Evolutionary conservation across 2,797 vertebrate species (phyloP), one percentile per base, ranked within the genome.

Genomic region (Ambastaia sidthimunki): DNA sequence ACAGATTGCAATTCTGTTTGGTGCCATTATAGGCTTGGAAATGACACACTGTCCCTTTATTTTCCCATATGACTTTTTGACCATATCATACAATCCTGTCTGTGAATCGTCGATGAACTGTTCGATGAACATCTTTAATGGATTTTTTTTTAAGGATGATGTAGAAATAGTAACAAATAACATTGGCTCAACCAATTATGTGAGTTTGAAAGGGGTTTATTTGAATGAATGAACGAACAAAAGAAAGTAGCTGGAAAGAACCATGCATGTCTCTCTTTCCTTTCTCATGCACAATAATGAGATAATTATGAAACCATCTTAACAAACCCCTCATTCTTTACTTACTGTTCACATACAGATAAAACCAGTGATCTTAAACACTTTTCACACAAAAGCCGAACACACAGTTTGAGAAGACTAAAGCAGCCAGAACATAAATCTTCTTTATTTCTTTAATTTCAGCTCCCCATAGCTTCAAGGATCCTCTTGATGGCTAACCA

Each of bases 371-470:
- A 85, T 77, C 75, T 59, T 48, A 85, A 80, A 80, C 84, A 75
- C 87, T 89, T 88, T 50, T 59, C 87, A 87, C 85, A 86, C 85
- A 84, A 78, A 89, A 84, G 84, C 18, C 3, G 7, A 71, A 62
- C 4, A 28, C 74, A 80, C 59, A 82, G 76, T 71, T 82, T 72
- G 85, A 87, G 80, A 86, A 82, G 65, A 71, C 16, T 57, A 76
- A 76, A 71, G 73, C 15, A 21, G 41, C 71, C 72, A 28, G 63
- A 12, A 16, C 48, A 74, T 80, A 85, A 66, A 84, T 84, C 70
- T 71, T 44, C 18, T 23, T 87, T 87, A 88, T 90, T 87, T 88
- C 88, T 84, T 80, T 90, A 90, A 93, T 92, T 90, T 90, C 82
- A 90, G 87, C 65, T 57, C 73, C 79, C 78, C 57, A 87, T 59